A percentile compares a stretch with the other conserved stretches of the same genome.
Conservation (phyloP, 1,140 invertebrate species). For the Danaus plexippus region DNA sequence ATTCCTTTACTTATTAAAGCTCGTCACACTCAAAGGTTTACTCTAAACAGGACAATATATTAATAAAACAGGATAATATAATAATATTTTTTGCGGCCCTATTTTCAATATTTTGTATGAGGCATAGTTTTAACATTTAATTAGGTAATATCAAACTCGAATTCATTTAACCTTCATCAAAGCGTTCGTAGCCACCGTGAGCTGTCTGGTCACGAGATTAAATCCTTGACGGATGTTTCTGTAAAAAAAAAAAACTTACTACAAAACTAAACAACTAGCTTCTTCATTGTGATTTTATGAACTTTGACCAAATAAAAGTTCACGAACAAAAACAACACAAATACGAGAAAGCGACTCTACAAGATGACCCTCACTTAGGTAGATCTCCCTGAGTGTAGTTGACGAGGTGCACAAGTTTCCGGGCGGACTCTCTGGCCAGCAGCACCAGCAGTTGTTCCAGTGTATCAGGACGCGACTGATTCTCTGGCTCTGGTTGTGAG, state of each 20-base stretch:
- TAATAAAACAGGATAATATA: too few relatives aligned
- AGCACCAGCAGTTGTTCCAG: slow-evolving; percentile 83
- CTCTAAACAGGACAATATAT: too few relatives aligned
- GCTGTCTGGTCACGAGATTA: slow-evolving; percentile 36
- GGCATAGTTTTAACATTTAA: too few relatives aligned
- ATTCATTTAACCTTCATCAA: slow-evolving; percentile 44
- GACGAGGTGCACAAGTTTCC: slow-evolving; percentile 81
- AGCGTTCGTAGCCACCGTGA: slow-evolving; percentile 42
- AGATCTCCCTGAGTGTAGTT: slow-evolving; percentile 78
- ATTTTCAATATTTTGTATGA: too few relatives aligned
- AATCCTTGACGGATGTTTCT: slow-evolving; percentile 57
- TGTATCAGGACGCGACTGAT: slow-evolving; percentile 83
- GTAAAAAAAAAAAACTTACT: slow-evolving; percentile 13
- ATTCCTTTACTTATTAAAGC: too few relatives aligned
- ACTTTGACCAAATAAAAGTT: too few relatives aligned
- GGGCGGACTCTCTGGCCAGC: slow-evolving; percentile 80
- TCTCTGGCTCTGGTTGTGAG: slow-evolving; percentile 84
- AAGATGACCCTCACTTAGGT: slow-evolving; percentile 62
- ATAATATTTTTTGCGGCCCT: too few relatives aligned
- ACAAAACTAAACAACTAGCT: too few relatives aligned
- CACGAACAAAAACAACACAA: too few relatives aligned
- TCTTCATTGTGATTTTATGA: too few relatives aligned
- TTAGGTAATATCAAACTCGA: too few relatives aligned
- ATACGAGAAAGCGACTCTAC: neutral
- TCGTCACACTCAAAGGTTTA: too few relatives aligned